phyloP scores from a whole-genome alignment of 2,797 vertebrate genomes.

The Eurystomus glaucurus region DNA sequence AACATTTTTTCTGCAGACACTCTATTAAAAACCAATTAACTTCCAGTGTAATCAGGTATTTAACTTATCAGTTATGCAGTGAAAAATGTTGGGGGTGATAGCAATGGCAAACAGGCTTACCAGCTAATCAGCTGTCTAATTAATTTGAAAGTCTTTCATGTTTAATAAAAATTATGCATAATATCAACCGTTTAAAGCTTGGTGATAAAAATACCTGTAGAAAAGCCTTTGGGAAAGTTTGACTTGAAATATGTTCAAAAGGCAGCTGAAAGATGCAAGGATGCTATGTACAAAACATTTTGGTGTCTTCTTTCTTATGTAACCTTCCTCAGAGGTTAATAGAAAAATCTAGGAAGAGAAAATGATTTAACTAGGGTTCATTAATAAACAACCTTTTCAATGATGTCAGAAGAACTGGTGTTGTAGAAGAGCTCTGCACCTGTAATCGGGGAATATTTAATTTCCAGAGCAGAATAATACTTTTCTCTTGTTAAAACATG shows the following conservation, averaged over 20 bases:
- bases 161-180: slow-evolving; percentile 60
- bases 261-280: background rate
- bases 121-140: slow-evolving; percentile 57
- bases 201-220: slow-evolving; percentile 13
- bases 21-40: slow-evolving; percentile 71
- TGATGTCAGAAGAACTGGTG: background rate
- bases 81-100: slow-evolving; percentile 58
- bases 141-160: slow-evolving; percentile 56
- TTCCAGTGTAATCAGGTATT: slow-evolving; percentile 59
- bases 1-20: background rate
- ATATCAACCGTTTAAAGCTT: slow-evolving; percentile 6
- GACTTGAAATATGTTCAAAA: background rate
- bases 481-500: background rate
- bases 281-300: background rate
- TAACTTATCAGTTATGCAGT: slow-evolving; percentile 50
- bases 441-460: background rate
- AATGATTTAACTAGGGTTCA: background rate
- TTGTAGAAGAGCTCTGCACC: background rate
- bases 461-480: background rate
- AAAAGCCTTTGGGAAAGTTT: slow-evolving; percentile 23
- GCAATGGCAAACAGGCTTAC: slow-evolving; percentile 55
- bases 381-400: background rate
- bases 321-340: slow-evolving; percentile 4
- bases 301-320: background rate
- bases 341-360: slow-evolving; percentile 7